Percentiles rank a stretch among this genome's conserved stretches.
These are phyloP conservation scores for Leptinotarsa texana DNA, from an alignment of 1,140 invertebrate genomes.

Conservation along the genomic window DNA sequence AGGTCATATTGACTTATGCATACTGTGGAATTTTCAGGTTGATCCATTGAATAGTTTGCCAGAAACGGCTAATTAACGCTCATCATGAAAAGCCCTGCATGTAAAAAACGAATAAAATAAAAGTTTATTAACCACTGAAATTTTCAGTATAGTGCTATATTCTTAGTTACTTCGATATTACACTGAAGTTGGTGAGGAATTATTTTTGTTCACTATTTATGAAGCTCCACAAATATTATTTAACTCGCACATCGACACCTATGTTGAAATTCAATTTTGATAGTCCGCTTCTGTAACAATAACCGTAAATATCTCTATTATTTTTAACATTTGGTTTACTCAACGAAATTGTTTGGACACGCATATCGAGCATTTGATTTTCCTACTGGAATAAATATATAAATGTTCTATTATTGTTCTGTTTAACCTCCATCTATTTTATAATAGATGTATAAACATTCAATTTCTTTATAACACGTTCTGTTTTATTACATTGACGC, in stretches of 20 bases:
- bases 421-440: conserved; percentile 35
- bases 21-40: no score
- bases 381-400: conserved; percentile 34
- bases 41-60: no score
- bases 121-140: no score
- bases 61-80: no score
- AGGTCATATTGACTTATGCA: no score
- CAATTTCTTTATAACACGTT: conserved; percentile 26
- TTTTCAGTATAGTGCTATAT: background rate
- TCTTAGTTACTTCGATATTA: background rate
- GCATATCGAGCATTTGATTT: conserved; percentile 30
- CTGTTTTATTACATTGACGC: conserved; percentile 26
- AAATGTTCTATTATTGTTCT: conserved; percentile 35
- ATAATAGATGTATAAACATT: conserved; percentile 36
- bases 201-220: background rate
- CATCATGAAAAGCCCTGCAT: no score
- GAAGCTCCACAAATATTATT: no score
- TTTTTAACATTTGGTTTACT: conserved; percentile 8
- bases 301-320: background rate
- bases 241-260: no score
- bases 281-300: background rate
- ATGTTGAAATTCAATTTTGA: background rate
- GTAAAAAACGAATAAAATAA: no score
- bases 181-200: background rate
- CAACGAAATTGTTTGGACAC: conserved; percentile 31